Conservation (phyloP, 2,797 vertebrate species). For the Rachycentron canadum region DNA sequence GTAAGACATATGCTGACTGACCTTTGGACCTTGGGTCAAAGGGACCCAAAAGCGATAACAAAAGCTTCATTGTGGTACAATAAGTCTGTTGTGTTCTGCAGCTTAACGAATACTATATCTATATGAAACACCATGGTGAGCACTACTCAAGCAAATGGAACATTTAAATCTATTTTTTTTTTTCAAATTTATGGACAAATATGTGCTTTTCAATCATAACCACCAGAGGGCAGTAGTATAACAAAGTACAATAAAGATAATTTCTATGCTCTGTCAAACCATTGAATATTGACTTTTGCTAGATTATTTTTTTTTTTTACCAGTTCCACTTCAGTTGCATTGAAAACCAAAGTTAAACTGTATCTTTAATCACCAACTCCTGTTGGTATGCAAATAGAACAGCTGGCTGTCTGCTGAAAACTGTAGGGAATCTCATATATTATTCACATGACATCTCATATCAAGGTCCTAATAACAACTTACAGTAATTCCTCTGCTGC, state of each 20-base stretch:
- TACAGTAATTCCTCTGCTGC: slow-evolving; percentile 46
- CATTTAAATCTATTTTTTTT: neutral
- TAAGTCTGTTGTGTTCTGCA: slow-evolving; percentile 3
- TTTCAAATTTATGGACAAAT: neutral
- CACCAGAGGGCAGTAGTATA: slow-evolving; percentile 67
- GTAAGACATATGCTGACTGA: slow-evolving; percentile 47
- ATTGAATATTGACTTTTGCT: neutral
- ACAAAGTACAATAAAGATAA: slow-evolving; percentile 26
- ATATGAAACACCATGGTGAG: neutral
- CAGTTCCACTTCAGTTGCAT: neutral
- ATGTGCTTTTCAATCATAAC: slow-evolving; percentile 6
- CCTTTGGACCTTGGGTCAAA: slow-evolving; percentile 54
- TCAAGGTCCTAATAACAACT: slow-evolving; percentile 47
- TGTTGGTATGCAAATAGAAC: slow-evolving; percentile 26
- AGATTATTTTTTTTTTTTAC: neutral
- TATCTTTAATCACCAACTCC: slow-evolving; percentile 8
- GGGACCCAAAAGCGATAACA: slow-evolving; percentile 26
- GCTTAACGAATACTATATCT: neutral
- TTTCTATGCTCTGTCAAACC: neutral
- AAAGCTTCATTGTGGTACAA: slow-evolving; percentile 10
- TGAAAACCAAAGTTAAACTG: neutral
- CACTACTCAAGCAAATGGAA: neutral
- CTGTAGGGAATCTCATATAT: slow-evolving; percentile 35
- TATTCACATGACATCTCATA: slow-evolving; percentile 47
- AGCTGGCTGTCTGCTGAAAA: slow-evolving; percentile 15